phyloP scores from a whole-genome alignment of 1,140 invertebrate genomes.

The Drosophila tropicalis region DNA sequence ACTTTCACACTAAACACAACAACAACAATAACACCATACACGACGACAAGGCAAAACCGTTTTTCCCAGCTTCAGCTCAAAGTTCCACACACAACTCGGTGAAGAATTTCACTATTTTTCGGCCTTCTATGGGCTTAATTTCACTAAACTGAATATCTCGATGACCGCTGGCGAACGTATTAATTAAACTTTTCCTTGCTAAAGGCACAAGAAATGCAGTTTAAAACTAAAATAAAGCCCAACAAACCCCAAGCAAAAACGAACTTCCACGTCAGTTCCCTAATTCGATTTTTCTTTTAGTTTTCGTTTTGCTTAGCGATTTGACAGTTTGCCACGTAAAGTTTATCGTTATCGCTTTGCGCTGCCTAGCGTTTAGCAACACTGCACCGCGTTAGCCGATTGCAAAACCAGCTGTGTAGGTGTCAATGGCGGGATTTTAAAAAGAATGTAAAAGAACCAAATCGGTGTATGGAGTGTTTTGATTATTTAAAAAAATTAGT shows the following conservation, averaged over 20 bases:
- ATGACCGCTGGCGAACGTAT: conserved; percentile 22
- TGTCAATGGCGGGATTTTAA: neutral
- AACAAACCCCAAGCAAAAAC: conserved; percentile 46
- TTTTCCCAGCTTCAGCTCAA: conserved; percentile 56
- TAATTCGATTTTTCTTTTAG: conserved; percentile 71
- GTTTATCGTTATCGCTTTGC: conserved; percentile 22
- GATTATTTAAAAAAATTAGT: no score
- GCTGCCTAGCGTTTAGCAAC: conserved; percentile 28
- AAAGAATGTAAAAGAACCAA: neutral
- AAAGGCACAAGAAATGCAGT: conserved; percentile 42
- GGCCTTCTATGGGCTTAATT: conserved; percentile 26
- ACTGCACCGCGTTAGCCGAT: conserved; percentile 4
- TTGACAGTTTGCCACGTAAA: conserved; percentile 78
- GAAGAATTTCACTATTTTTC: conserved; percentile 33
- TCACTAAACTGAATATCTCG: conserved; percentile 32
- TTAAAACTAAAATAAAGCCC: conserved; percentile 54
- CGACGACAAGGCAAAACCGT: conserved; percentile 22
- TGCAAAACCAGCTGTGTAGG: neutral
- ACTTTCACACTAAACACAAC: conserved; percentile 61
- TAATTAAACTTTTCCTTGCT: conserved; percentile 29
- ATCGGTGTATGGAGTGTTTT: neutral
- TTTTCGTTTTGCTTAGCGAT: conserved; percentile 54
- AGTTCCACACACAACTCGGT: conserved; percentile 46
- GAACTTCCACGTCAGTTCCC: conserved; percentile 82
- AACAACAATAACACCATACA: conserved; percentile 10